Conservation (phyloP, 2,113 vertebrate genomes). For the Mirza zaza region DNA sequence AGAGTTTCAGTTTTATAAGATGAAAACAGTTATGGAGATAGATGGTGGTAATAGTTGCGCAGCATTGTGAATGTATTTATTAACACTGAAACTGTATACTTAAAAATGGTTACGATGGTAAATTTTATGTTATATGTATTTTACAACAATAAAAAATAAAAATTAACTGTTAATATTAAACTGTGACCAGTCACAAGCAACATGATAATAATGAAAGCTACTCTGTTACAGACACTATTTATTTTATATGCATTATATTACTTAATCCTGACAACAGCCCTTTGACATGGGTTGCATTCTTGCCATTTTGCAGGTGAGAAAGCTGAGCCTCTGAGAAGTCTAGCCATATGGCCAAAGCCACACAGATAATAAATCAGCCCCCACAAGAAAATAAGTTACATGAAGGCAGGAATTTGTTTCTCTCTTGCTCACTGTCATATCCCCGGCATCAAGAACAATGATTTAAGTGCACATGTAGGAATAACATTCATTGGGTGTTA, state of each 20-base stretch:
- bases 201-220: not conserved
- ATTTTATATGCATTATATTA: not conserved
- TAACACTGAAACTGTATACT: not conserved
- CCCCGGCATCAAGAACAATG: not conserved
- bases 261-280: not conserved
- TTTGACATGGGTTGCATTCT: not conserved
- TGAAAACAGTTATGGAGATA: not conserved
- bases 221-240: not conserved
- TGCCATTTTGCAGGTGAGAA: not conserved
- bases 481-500: too few species aligned
- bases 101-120: not conserved
- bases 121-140: not conserved
- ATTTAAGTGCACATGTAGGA: too few species aligned
- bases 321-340: not conserved
- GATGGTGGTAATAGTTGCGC: not conserved
- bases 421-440: not conserved
- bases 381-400: not conserved
- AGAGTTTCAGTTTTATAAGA: not conserved
- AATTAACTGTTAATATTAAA: slow-evolving; percentile 16
- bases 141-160: not conserved
- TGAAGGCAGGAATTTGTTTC: not conserved
- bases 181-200: not conserved
- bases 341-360: not conserved
- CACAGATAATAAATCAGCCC: not conserved
- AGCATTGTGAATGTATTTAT: not conserved